Percentiles rank a stretch among this genome's conserved stretches.
These are phyloP conservation scores for Parazoanthus darwini DNA, from an alignment of 92 coral and sea anemone genomes.

Conservation along the genomic window DNA sequence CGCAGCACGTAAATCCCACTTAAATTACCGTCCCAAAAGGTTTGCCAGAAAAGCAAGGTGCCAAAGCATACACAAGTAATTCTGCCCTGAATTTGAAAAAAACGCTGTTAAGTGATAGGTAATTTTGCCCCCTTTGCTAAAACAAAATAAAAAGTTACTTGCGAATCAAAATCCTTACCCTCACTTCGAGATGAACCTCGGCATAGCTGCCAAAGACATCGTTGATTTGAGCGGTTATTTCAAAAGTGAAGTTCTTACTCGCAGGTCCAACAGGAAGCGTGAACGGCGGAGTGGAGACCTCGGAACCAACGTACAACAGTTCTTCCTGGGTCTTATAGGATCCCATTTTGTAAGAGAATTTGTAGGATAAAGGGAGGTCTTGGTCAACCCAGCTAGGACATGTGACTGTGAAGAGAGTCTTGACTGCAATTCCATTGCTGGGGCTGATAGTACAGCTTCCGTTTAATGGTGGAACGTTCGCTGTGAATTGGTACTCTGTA, in stretches of 20 bases:
- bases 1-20: too few species aligned
- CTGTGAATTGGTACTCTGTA: constrained; percentile 47
- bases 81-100: too few species aligned
- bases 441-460: constrained; percentile 66
- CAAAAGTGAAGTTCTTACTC: constrained; percentile 34
- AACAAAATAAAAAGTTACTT: too few species aligned
- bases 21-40: too few species aligned
- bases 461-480: constrained; percentile 57
- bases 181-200: background rate
- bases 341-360: constrained; percentile 41
- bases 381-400: constrained; percentile 53
- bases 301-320: constrained; percentile 40
- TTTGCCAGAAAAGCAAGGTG: too few species aligned
- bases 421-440: constrained; percentile 47
- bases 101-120: too few species aligned
- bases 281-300: background rate
- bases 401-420: constrained; percentile 38
- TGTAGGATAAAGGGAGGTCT: constrained; percentile 46
- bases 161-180: constrained; percentile 32
- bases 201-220: constrained; percentile 53
- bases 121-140: background rate
- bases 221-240: constrained; percentile 43
- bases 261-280: constrained; percentile 44
- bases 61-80: too few species aligned
- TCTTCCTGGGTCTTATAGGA: constrained; percentile 35